Evolutionary conservation across 2,888 invertebrate genomes (phyloP).

Genomic region (Drosophila niveifrons): DNA sequence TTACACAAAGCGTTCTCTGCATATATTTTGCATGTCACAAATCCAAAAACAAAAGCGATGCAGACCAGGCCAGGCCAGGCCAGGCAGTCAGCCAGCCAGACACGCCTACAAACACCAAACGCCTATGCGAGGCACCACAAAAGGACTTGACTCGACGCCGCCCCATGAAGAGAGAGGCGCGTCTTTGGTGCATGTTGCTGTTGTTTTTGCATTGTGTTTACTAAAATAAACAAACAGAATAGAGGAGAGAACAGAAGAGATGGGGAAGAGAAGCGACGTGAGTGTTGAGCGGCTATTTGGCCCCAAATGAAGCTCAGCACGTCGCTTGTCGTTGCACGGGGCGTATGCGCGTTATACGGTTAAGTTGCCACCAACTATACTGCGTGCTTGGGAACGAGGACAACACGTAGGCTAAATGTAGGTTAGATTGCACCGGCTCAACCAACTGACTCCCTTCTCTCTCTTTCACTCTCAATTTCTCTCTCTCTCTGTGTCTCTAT

Average conservation of each 20-base stretch:
- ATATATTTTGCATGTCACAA: constrained; percentile 64
- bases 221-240: constrained; percentile 60
- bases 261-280: constrained; percentile 3
- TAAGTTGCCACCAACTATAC: constrained; percentile 26
- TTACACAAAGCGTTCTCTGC: constrained; percentile 53
- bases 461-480: neutral
- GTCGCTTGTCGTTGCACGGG: constrained; percentile 29
- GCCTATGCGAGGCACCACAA: constrained; percentile 46
- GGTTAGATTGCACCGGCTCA: constrained; percentile 64
- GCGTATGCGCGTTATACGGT: constrained; percentile 52
- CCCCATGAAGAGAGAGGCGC: constrained; percentile 2
- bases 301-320: constrained; percentile 45
- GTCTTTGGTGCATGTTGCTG: constrained; percentile 16
- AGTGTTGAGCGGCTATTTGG: constrained; percentile 40
- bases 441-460: constrained; percentile 16
- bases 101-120: constrained; percentile 36
- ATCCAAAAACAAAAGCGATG: constrained; percentile 45
- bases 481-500: constrained; percentile 2
- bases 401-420: constrained; percentile 52
- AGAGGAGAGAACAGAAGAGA: neutral
- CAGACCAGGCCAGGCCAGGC: constrained; percentile 16
- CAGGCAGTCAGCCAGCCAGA: constrained; percentile 29
- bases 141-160: constrained; percentile 25
- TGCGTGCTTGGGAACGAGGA: constrained; percentile 35
- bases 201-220: constrained; percentile 51